Base-by-base conservation (phyloP, 2,888 invertebrate genomes). In the Notodonta dromedarius region DNA sequence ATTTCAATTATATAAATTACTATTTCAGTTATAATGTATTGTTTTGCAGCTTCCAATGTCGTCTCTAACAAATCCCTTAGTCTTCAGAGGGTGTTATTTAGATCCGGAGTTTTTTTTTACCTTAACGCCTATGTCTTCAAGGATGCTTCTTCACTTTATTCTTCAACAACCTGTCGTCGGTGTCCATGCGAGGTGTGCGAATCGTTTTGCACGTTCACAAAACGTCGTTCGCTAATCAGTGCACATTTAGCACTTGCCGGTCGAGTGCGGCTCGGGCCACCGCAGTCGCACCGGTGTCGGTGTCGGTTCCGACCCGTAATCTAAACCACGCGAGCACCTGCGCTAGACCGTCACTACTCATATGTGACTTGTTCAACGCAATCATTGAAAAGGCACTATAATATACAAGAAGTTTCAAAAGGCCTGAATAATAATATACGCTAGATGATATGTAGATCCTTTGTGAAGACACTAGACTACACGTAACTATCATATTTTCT, bases 161-260 rank as follows among this genome's bases (percentile, higher is more conserved):
- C n/a, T 46, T 46, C 46, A 46, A n/a, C 13, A n/a, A 11, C 32
- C 24, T 24, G 24, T 52, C 32, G 13, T 32, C 32, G 12, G 32
- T 32, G 52, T 12, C 32, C 32, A 32, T 55, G 39, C 16, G 39
- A 44, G 55, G 44, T 59, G 59, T 60, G 57, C n/a, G 16, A 52
- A 66, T 62, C 59, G 62, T 64, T 66, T 68, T 60, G 65, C 71
- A 70, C 61, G 46, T 70, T 63, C 57, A 65, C 58, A 69, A 63
- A 44, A 53, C 54, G n/a, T 61, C 58, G 59, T 65, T 74, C 62
- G 76, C 67, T 80, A 78, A 80, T 73, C 76, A 79, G 78, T 74
- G 80, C 75, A 71, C 65, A 76, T 69, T 74, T 74, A 74, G 69
- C 76, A 70, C 76, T 74, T 69, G 71, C 67, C 66, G 74, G 69